Conservation (phyloP, 2,797 vertebrate species). For the Trachurus trachurus region DNA sequence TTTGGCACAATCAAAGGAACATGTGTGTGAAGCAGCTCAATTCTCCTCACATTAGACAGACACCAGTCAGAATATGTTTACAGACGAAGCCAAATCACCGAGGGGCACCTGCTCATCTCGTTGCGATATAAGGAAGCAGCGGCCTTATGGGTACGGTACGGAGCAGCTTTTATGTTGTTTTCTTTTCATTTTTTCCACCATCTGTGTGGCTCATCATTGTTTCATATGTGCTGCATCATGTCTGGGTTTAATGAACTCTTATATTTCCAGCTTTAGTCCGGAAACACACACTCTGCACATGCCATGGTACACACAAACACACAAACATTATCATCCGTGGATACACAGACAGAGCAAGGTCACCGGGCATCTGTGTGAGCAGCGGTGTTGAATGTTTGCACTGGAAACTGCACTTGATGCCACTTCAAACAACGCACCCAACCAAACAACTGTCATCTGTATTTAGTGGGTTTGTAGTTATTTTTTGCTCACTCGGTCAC, state of each 20-base stretch:
- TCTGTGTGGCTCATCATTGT: background rate
- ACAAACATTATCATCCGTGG: conserved; percentile 35
- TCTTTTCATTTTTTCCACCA: background rate
- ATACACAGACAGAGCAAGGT: conserved; percentile 68
- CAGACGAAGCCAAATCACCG: background rate
- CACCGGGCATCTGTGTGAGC: conserved; percentile 70
- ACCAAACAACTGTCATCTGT: conserved; percentile 56
- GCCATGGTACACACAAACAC: conserved; percentile 33
- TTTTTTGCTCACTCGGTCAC: conserved; percentile 40
- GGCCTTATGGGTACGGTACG: background rate
- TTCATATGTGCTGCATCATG: background rate
- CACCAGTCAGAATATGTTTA: background rate
- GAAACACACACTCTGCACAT: conserved; percentile 15
- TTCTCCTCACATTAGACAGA: background rate
- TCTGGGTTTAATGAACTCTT: background rate
- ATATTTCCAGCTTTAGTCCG: background rate
- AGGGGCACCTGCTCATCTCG: background rate
- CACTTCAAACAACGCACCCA: conserved; percentile 69
- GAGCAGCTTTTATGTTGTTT: background rate
- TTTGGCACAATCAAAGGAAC: background rate
- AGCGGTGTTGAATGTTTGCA: conserved; percentile 71
- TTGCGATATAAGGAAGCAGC: background rate
- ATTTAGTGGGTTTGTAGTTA: conserved; percentile 40
- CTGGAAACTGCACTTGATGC: conserved; percentile 54
- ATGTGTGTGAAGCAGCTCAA: background rate